These are phyloP conservation scores for Oophaga pumilio DNA, from an alignment of 2,113 vertebrate genomes.

Conservation along the genomic window DNA sequence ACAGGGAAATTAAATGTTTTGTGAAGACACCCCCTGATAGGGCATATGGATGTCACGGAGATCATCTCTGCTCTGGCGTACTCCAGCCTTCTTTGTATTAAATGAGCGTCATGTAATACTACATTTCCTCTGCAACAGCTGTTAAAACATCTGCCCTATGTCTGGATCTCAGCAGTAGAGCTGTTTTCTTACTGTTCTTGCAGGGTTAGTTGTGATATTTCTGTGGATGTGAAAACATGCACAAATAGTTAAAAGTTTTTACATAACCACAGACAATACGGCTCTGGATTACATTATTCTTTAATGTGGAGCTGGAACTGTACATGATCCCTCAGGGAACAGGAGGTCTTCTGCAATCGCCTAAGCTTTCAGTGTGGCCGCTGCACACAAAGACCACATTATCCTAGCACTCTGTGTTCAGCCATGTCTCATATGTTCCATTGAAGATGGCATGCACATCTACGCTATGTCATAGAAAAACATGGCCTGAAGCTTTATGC, in stretches of 20 bases:
- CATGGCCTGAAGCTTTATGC: background rate
- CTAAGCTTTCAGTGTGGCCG: background rate
- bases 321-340: background rate
- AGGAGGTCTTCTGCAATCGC: background rate
- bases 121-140: no score
- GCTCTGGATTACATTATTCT: background rate
- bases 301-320: background rate
- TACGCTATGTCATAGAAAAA: conserved; percentile 9
- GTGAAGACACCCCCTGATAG: no score
- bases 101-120: no score
- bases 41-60: no score
- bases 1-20: no score
- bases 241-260: background rate
- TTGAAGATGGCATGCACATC: conserved; percentile 7
- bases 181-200: no score
- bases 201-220: background rate
- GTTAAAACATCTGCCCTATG: background rate
- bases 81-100: no score
- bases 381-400: conserved; percentile 27
- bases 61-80: no score
- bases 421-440: conserved; percentile 30
- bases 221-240: background rate
- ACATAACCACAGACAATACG: background rate
- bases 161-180: background rate
- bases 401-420: conserved; percentile 15